These are phyloP conservation scores for Probaryconus sp. DNA, from an alignment of 1,140 invertebrate species.

Conservation along the genomic window DNA sequence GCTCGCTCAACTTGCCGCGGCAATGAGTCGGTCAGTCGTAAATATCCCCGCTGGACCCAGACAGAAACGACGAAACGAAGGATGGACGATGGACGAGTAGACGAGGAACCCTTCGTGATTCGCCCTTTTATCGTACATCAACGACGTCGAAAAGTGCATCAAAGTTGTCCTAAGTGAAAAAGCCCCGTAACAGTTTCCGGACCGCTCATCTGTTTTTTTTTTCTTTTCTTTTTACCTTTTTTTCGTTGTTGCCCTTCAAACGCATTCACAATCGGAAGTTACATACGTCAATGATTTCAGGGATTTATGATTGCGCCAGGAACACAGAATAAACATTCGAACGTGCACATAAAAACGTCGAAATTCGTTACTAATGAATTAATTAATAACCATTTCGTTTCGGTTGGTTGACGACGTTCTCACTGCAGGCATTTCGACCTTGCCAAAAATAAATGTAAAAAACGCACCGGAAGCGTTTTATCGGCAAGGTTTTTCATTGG, in stretches of 20 bases:
- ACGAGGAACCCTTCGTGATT: constrained; percentile 41
- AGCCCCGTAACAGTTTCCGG: constrained; percentile 49
- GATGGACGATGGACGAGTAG: constrained; percentile 62
- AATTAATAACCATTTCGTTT: constrained; percentile 31
- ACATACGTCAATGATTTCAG: constrained; percentile 25
- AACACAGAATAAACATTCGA: constrained; percentile 6
- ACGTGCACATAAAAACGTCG: constrained; percentile 31
- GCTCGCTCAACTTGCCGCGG: constrained; percentile 76
- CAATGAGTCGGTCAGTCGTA: constrained; percentile 79
- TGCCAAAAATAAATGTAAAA: constrained; percentile 20
- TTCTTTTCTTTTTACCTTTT: too few relatives aligned
- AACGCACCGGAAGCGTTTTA: constrained; percentile 44
- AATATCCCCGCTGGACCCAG: constrained; percentile 71
- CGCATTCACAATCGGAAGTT: constrained; percentile 24
- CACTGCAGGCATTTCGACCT: background rate
- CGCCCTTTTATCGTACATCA: constrained; percentile 55
- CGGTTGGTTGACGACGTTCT: constrained; percentile 19
- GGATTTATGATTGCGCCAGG: constrained; percentile 49
- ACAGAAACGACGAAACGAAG: constrained; percentile 61
- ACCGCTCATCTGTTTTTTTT: too few relatives aligned
- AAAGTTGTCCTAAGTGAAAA: constrained; percentile 43
- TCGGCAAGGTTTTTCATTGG: constrained; percentile 44
- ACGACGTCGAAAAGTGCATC: constrained; percentile 39
- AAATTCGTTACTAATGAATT: constrained; percentile 36
- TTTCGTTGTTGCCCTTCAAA: constrained; percentile 32